Evolutionary conservation across 2,888 invertebrate species (phyloP).

Genomic region (Sylvicola cinctus): DNA sequence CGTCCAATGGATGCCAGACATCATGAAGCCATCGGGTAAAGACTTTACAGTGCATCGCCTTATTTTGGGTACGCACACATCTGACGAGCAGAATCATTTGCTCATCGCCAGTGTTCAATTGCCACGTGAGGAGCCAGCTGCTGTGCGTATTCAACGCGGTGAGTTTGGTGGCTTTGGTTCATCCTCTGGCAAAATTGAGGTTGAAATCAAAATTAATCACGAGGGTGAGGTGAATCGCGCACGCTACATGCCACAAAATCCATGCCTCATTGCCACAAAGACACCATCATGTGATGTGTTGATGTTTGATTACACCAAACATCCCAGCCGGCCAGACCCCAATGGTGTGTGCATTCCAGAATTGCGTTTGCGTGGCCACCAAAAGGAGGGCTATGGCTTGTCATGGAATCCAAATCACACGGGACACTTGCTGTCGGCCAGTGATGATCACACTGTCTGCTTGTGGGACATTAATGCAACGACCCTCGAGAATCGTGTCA

Average conservation of each 20-base stretch:
- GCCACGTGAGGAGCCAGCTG: constrained; percentile 99
- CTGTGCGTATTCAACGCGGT: constrained; percentile 97
- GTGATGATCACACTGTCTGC: constrained; percentile 98
- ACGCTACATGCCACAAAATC: constrained; percentile 98
- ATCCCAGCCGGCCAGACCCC: constrained; percentile 95
- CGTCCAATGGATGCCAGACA: constrained; percentile 99
- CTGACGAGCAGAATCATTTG: constrained; percentile 97
- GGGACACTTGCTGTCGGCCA: constrained; percentile 83
- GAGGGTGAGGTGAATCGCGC: constrained; percentile 99
- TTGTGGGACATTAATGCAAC: constrained; percentile 98
- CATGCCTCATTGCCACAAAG: constrained; percentile 97
- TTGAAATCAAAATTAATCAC: constrained; percentile 99
- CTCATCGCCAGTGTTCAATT: constrained; percentile 95
- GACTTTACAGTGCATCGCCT: constrained; percentile 90
- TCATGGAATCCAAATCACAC: constrained; percentile 99
- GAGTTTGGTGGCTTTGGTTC: constrained; percentile 99
- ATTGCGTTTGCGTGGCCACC: constrained; percentile 40
- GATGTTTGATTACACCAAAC: constrained; percentile 98
- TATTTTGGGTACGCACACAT: constrained; percentile 96
- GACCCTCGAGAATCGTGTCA: constrained; percentile 81
- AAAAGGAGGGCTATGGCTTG: constrained; percentile 41
- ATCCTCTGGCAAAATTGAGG: constrained; percentile 97
- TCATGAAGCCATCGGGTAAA: constrained; percentile 93
- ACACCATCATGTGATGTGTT: constrained; percentile 97
- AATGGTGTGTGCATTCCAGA: constrained; percentile 98